Conservation (phyloP, 2,113 vertebrate genomes). For the Microtus ochrogaster region DNA sequence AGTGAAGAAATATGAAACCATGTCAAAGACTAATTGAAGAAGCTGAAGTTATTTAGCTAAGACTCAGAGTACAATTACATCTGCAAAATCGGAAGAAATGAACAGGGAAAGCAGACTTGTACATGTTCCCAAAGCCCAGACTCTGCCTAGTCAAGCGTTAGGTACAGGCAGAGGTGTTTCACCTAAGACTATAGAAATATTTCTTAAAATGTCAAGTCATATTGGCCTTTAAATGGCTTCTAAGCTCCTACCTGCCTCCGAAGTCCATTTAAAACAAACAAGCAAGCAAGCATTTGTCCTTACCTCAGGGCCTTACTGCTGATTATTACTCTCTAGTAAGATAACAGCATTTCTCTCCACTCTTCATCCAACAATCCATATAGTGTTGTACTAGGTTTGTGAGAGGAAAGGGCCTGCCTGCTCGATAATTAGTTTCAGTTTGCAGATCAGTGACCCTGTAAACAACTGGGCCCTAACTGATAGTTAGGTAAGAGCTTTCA, state of each 20-base stretch:
- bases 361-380: conserved; percentile 47
- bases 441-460: conserved; percentile 65
- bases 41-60: conserved; percentile 46
- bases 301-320: conserved; percentile 21
- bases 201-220: not conserved
- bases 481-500: conserved; percentile 28
- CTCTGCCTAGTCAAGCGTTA: not conserved
- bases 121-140: not conserved
- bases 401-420: conserved; percentile 58
- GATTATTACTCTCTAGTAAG: conserved; percentile 12
- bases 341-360: conserved; percentile 22
- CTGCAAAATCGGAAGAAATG: conserved; percentile 26
- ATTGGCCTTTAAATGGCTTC: not conserved
- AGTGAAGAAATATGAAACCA: conserved; percentile 48
- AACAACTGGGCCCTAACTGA: conserved; percentile 58
- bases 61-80: conserved; percentile 3
- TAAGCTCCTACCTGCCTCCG: not conserved
- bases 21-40: conserved; percentile 44
- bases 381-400: conserved; percentile 38
- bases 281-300: conserved; percentile 52
- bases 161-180: conserved; percentile 36
- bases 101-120: conserved; percentile 17
- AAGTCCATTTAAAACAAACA: not conserved
- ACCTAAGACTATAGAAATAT: not conserved
- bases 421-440: conserved; percentile 77